Evolutionary conservation across 1,140 invertebrate species (phyloP).

Genomic region (Saccostrea glomerata): DNA sequence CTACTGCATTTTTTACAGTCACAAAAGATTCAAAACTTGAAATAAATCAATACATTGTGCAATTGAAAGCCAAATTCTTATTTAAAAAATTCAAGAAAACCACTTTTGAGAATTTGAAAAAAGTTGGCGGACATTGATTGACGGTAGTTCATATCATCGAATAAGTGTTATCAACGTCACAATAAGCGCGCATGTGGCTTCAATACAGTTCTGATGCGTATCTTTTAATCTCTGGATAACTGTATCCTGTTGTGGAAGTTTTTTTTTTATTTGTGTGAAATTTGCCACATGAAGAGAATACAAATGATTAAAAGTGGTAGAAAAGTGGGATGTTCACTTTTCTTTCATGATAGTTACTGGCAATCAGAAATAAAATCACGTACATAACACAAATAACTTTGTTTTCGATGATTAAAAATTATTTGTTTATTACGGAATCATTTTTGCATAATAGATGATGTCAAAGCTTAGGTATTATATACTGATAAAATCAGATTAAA

Average conservation of each 20-base stretch:
- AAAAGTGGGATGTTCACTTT: background rate
- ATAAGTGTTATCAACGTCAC: constrained; percentile 2
- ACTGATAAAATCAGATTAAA: too few species aligned
- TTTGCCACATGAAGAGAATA: background rate
- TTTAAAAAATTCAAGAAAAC: too few species aligned
- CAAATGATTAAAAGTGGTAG: background rate
- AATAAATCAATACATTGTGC: too few species aligned
- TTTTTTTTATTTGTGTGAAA: background rate
- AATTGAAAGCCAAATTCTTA: too few species aligned
- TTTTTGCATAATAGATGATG: too few species aligned
- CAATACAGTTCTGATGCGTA: background rate
- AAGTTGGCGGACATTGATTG: background rate
- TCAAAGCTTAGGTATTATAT: too few species aligned
- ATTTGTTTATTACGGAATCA: too few species aligned
- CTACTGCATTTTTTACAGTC: too few species aligned
- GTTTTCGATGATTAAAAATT: too few species aligned
- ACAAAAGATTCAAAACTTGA: too few species aligned
- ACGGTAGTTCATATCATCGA: background rate
- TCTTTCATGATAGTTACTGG: background rate
- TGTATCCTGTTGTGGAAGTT: background rate
- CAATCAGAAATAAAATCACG: background rate
- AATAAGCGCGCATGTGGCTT: background rate
- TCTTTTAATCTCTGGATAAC: background rate
- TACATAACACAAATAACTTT: too few species aligned
- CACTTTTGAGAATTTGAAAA: background rate